Base-by-base conservation (phyloP, 2,797 vertebrate species). In the Phrynocephalus forsythii region DNA sequence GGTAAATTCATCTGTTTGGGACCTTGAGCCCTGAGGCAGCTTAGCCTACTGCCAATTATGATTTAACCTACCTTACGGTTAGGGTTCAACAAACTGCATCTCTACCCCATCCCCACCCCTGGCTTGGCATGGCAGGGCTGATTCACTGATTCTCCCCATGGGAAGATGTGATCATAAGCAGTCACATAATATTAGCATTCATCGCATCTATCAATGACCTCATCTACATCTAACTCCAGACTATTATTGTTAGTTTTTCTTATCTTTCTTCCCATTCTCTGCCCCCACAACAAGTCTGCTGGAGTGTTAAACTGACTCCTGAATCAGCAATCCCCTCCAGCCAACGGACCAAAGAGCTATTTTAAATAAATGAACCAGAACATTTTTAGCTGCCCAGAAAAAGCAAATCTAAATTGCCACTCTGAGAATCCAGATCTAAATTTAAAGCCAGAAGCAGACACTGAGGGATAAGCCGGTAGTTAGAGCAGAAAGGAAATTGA, bases 111-210 rank as follows among this genome's bases (percentile, higher is more conserved):
- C 38, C 38, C 38, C 38, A 44, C 38, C 81, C 60, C 66, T 2
- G 33, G 9, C 86, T 88, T 38, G 87, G 82, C 82, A 79, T 83
- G 88, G 87, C 78, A 83, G 86, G 89, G 78, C 75, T 79, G 50
- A 91, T 67, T 2, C 10, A 90, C 44, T 85, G 86, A 91, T 92
- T 93, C 81, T 88, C 85, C 91, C 89, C 76, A 78, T 85, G 81
- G 93, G 91, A 94, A 94, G 90, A 88, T 90, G 90, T 93, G 87
- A 89, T 88, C 92, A 93, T 91, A 66, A 0, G 30, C 85, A 92
- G 78, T 87, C 90, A 91, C 72, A 85, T 86, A 91, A 88, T 86
- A 90, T 89, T 87, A 93, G 69, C 60, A 89, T 90, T 94, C 83
- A 91, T 75, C 82, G n/a, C 81, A 86, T 72, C 91, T 85, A 71